phyloP scores from a whole-genome alignment of 1,140 invertebrate genomes.

The Pteromalus puparum region DNA sequence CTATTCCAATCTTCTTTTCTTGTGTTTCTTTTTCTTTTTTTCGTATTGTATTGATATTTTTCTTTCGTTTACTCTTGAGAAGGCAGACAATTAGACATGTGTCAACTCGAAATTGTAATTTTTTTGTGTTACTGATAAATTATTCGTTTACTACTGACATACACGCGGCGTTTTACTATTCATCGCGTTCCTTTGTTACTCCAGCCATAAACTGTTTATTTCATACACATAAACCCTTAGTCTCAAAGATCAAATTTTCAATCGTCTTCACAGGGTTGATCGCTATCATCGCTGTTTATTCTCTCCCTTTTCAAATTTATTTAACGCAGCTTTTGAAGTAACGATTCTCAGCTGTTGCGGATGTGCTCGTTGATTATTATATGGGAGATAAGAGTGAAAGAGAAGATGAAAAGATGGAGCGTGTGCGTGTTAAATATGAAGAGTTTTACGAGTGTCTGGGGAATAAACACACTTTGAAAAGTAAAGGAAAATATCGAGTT shows the following conservation, averaged over 20 bases:
- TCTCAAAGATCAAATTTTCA: constrained; percentile 7
- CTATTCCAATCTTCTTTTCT: constrained; percentile 25
- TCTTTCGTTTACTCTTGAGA: constrained; percentile 21
- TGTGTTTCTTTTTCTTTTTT: constrained; percentile 33
- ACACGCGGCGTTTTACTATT: constrained; percentile 31
- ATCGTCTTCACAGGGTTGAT: constrained; percentile 7
- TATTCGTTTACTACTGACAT: constrained; percentile 44
- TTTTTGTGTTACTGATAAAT: constrained; percentile 48
- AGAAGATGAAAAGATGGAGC: constrained; percentile 27
- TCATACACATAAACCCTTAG: neutral
- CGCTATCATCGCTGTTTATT: constrained; percentile 13
- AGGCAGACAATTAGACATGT: constrained; percentile 33
- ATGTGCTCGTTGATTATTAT: constrained; percentile 43
- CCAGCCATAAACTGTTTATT: neutral
- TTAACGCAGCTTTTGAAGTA: constrained; percentile 30
- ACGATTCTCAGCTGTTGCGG: constrained; percentile 26
- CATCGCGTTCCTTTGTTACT: constrained; percentile 27
- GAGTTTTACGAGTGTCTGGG: constrained; percentile 48
- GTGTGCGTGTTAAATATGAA: constrained; percentile 47
- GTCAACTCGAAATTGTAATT: constrained; percentile 45
- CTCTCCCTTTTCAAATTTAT: constrained; percentile 12
- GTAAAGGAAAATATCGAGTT: constrained; percentile 36
- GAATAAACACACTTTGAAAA: constrained; percentile 25
- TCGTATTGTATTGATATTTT: constrained; percentile 16
- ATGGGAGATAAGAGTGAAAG: constrained; percentile 38